phyloP scores from a whole-genome alignment of 2,888 invertebrate species.

The Ischnura elegans region DNA sequence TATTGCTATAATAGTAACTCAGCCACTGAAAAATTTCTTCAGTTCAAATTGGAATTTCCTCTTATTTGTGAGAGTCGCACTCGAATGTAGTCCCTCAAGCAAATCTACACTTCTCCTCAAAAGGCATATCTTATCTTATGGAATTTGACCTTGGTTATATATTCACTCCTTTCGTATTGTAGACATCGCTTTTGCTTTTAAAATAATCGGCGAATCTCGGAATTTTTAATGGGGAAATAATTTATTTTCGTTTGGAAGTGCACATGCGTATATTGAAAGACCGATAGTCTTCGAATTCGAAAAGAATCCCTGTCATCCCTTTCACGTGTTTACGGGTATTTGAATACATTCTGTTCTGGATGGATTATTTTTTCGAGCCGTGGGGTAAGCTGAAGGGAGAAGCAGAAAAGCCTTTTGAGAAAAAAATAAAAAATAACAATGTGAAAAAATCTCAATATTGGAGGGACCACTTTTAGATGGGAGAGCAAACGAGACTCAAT shows the following conservation, averaged over 20 bases:
- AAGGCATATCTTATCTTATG: too few relatives aligned
- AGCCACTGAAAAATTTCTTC: too few relatives aligned
- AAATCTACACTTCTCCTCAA: too few relatives aligned
- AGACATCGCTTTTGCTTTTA: too few relatives aligned
- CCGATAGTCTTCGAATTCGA: not conserved
- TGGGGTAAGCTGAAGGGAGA: not conserved
- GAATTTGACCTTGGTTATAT: too few relatives aligned
- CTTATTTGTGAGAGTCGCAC: too few relatives aligned
- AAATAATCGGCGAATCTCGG: too few relatives aligned
- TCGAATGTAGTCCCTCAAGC: too few relatives aligned
- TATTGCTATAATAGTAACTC: too few relatives aligned
- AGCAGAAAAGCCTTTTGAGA: not conserved
- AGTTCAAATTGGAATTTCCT: too few relatives aligned
- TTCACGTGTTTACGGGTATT: conserved; percentile 3
- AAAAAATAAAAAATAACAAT: not conserved
- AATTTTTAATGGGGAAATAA: not conserved
- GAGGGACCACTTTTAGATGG: conserved; percentile 17
- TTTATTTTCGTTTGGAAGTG: not conserved
- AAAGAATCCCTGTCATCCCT: too few relatives aligned
- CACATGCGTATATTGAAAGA: not conserved
- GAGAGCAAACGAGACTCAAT: conserved; percentile 6
- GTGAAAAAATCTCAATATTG: conserved; percentile 19
- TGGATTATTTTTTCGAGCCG: not conserved
- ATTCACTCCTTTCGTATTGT: too few relatives aligned
- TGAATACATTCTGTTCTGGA: not conserved